phyloP scores from a whole-genome alignment of 2,113 vertebrate genomes.

The Myrmophylax atrothorax region DNA sequence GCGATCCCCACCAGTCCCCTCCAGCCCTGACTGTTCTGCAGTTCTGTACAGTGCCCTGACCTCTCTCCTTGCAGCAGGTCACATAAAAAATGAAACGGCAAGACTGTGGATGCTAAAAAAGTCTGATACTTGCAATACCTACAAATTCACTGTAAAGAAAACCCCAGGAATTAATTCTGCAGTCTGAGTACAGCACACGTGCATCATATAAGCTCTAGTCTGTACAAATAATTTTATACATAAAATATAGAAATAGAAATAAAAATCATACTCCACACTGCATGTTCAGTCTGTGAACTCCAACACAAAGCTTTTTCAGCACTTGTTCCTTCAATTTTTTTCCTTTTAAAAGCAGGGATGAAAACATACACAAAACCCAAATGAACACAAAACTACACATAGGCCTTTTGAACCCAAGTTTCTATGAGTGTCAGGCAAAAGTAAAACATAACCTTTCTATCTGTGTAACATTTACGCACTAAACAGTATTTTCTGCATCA shows the following conservation, averaged over 20 bases:
- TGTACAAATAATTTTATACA: not conserved
- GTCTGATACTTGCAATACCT: rapidly evolving
- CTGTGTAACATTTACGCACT: not conserved
- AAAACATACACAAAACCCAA: not conserved
- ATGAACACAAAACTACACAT: rapidly evolving
- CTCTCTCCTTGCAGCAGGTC: not conserved
- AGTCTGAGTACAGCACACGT: rapidly evolving
- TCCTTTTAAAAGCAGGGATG: not conserved
- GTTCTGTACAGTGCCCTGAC: not conserved
- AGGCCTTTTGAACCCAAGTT: not conserved
- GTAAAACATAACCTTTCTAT: not conserved
- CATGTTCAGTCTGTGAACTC: not conserved
- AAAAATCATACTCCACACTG: rapidly evolving
- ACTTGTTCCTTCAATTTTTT: rapidly evolving
- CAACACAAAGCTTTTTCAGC: not conserved
- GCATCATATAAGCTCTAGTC: rapidly evolving
- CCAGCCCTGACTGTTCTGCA: not conserved
- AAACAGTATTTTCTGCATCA: not conserved
- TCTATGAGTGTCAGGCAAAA: not conserved
- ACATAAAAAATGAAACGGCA: not conserved
- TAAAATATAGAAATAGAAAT: not conserved
- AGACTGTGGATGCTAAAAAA: not conserved
- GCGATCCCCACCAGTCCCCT: not conserved
- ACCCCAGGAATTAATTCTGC: rapidly evolving
- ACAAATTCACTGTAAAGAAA: rapidly evolving